Base-by-base conservation (phyloP, 2,113 vertebrate species). In the Ondatra zibethicus region DNA sequence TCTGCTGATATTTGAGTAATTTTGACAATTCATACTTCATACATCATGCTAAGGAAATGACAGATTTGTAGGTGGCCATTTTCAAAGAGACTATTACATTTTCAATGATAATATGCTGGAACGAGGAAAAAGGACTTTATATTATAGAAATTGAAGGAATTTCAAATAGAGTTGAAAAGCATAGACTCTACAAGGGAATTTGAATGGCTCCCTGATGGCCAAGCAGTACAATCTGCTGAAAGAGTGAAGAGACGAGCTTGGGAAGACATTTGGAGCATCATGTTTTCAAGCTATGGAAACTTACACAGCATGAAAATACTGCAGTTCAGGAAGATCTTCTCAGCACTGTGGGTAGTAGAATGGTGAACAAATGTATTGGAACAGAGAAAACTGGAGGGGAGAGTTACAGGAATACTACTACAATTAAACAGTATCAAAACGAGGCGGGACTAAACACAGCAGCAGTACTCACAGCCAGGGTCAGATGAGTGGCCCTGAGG, bases 1-100 rank as follows among this genome's bases (percentile, higher is more conserved):
- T 76, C 84, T 61, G 77, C 76, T 95, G 88, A 50, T 63, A 91
- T 42, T 86, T 85, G 93, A 88, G 50, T 52, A 86, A 42, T 84
- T 92, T 25, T 92, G 50, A 91, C 12, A 88, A 88, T 77, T 91
- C 5, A 77, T 78, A 9, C 39, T 92, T 94, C 25, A 84, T 0
- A 61, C 27, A 89, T 77, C 25, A 39, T 50, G 25, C 72, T 1
- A 76, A 31, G 65, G 81, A 80, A 80, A 9, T 68, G 36, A 94
- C 63, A 47, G 55, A 88, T 89, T 73, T 55, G 13, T 17, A 47
- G 84, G 45, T 50, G 12, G 42, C 4, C 21, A 27, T 89, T 92
- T 87, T 89, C 61, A 82, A 61, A 93, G 29, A 89, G 8, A 77
- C 47, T 19, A 72, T 80, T 82, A 91, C 13, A 86, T 68, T 92